phyloP scores from a whole-genome alignment of 2,113 vertebrate genomes.

The Poicephalus gulielmi region DNA sequence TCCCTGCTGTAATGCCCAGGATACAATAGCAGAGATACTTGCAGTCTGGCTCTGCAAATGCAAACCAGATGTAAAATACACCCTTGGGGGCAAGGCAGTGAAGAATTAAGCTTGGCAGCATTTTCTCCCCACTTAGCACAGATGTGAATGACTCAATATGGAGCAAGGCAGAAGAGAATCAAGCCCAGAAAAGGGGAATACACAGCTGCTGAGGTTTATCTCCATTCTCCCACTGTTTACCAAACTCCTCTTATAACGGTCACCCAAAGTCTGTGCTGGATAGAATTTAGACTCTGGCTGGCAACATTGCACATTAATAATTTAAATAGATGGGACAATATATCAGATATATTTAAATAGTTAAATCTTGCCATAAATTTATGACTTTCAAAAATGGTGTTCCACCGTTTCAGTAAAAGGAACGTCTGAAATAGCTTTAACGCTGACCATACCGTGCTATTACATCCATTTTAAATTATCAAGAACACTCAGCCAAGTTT shows the following conservation, averaged over 20 bases:
- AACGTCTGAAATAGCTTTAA: background rate
- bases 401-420: slow-evolving; percentile 5
- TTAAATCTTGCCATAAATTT: background rate
- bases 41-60: background rate
- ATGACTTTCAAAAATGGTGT: slow-evolving; percentile 17
- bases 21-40: background rate
- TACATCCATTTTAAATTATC: slow-evolving; percentile 57
- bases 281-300: slow-evolving; percentile 16
- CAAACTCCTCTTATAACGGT: background rate
- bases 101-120: background rate
- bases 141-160: background rate
- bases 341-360: slow-evolving; percentile 24
- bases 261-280: background rate
- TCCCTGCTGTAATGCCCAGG: background rate
- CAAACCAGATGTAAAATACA: background rate
- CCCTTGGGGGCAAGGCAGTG: background rate
- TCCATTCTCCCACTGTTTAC: background rate
- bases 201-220: background rate
- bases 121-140: background rate
- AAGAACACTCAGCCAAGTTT: background rate
- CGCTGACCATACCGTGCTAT: background rate
- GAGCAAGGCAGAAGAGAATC: background rate
- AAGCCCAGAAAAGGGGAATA: background rate
- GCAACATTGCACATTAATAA: slow-evolving; percentile 36
- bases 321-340: slow-evolving; percentile 13